Base-by-base conservation (phyloP, 1,140 invertebrate species). In the Sarcophaga peregrina region DNA sequence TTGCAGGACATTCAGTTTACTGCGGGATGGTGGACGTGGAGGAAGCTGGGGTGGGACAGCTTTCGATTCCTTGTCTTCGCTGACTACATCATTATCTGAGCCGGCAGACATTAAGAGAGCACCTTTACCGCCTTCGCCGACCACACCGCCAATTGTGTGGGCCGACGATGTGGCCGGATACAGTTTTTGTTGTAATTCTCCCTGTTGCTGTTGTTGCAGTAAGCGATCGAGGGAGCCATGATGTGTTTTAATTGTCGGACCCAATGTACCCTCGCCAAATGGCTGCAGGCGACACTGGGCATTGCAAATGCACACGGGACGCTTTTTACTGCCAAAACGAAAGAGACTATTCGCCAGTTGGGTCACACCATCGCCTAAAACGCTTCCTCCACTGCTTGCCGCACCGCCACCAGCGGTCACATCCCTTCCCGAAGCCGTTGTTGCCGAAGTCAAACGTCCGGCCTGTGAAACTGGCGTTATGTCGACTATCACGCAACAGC, bases 401-500 rank as follows among this genome's bases (percentile, higher is more conserved):
- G 87, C 85, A 87, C 91, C 85, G 85, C 90, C 83, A 68, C 83
- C 85, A 81, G 84, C 87, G 85, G 83, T 85, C 85, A 85, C 88
- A 88, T 90, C 90, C 87, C 87, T 89, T 89, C 88, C 89, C 86
- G 88, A 89, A 87, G 89, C 88, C 88, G 89, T 89, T 90, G 90
- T 90, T 89, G 87, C 88, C 85, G 89, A 88, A 87, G 89, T 89
- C 86, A 89, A 85, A 84, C 89, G 88, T 85, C 86, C 85, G 83
- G 86, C 86, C 84, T 90, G 88, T 82, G 89, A 86, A 84, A 90
- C 90, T 84, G 90, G 89, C 84, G 90, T 90, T 85, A 90, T 90
- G 87, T 90, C 88, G 85, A 90, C 90, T 86, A 90, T 89, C 87
- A 90, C 89, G 88, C 90, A 90, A 90, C 90, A 90, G 87, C 90